Evolutionary conservation across 2,113 vertebrate species (phyloP), one percentile per base, ranked within the genome.

Genomic region (Eudyptes chrysolophus): DNA sequence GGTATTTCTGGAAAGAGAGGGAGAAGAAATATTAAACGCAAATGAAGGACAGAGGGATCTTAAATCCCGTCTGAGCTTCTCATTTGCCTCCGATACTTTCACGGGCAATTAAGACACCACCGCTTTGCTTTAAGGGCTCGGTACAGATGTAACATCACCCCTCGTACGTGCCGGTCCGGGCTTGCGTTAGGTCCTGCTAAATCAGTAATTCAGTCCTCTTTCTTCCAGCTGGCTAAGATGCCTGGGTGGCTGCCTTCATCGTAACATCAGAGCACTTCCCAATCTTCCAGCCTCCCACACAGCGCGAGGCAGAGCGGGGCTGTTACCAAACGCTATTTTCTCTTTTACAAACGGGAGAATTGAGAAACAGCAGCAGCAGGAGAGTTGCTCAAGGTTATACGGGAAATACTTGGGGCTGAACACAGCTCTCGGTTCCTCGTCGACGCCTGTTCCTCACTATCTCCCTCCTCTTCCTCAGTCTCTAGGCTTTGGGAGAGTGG

Each of bases 1-100:
- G 99, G 96, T 99, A 99, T 97, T 99, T 99, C 99, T 99, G 98
- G 77, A 77, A 29, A 87, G 29, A 79, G 60, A 89, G 18, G 78
- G n/a, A 77, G 69, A 51, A 62, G 55, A 20, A 16, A 6, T 7
- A 13, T 65, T 61, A 32, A 66, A 29, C 0, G 0, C 24, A 13
- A 18, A 42, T 2, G 13, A 55, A 86, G 46, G 36, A 19, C 44
- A 58, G 18, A 0, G n/a, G 52, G 57, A 68, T 40, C 52, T 20
- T 12, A 48, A 58, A 82, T 7, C 52, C 26, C 0, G 0, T 4
- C 55, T 1, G 60, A 87, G 77, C 51, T 4, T 44, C 38, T 68
- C 1, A 0, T n/a, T 36, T 17, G 44, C 55, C 51, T 38, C 51
- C 0, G 1, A 5, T 9, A 1, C 15, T 26, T 69, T 44, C 64